Conservation (phyloP, 2,113 vertebrate genomes). For the Indicator indicator region DNA sequence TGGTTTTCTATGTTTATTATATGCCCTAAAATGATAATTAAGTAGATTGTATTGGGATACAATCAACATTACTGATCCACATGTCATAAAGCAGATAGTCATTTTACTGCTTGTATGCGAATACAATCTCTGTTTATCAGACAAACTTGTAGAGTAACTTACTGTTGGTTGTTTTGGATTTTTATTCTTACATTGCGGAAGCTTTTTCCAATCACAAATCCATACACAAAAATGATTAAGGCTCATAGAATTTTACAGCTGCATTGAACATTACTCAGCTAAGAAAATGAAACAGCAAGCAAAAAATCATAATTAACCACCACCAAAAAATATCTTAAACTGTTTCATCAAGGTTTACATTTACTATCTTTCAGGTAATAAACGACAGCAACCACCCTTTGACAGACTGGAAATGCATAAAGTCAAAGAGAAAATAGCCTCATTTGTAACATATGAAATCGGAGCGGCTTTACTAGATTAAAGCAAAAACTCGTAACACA, state of each 20-base stretch:
- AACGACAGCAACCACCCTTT: background rate
- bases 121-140: background rate
- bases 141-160: background rate
- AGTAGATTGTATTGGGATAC: background rate
- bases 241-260: background rate
- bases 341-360: background rate
- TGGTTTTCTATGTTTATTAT: background rate
- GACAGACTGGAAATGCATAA: background rate
- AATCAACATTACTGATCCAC: background rate
- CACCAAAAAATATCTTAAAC: background rate
- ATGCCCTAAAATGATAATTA: background rate
- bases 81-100: background rate
- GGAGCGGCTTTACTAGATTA: background rate
- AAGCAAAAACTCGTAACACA: background rate
- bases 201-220: background rate
- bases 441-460: background rate
- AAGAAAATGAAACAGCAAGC: background rate
- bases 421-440: background rate
- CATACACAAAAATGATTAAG: background rate
- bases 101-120: background rate
- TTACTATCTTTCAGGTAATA: background rate
- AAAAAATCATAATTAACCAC: background rate
- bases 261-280: background rate
- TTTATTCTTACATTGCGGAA: background rate
- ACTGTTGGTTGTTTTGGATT: rapidly evolving